A percentile compares a stretch with the other conserved stretches of the same genome.
phyloP scores from a whole-genome alignment of 2,888 invertebrate genomes.

The Thera obeliscata region DNA sequence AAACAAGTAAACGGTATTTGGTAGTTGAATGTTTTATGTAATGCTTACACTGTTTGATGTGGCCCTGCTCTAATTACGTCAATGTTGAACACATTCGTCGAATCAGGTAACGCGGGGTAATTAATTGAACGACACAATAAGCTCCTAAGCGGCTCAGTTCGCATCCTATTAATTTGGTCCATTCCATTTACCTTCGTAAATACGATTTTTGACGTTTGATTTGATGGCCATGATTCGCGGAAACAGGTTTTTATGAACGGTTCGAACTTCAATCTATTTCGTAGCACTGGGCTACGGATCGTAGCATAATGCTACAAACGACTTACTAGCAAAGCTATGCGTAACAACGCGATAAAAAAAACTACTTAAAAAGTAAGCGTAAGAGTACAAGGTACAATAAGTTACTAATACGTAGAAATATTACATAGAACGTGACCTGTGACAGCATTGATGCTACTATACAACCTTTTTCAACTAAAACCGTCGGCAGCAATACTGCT shows the following conservation, averaged over 20 bases:
- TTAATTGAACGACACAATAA: constrained; percentile 20
- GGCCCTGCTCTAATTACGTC: constrained; percentile 16
- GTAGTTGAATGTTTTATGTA: not conserved
- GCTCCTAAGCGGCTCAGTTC: constrained; percentile 17
- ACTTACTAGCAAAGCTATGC: too few species aligned
- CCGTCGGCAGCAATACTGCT: too few species aligned
- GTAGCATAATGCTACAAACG: too few species aligned
- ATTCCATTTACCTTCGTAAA: not conserved
- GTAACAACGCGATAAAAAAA: too few species aligned
- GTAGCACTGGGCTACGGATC: too few species aligned
- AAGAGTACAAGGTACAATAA: too few species aligned
- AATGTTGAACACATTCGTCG: constrained; percentile 20
- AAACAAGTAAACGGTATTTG: constrained; percentile 2
- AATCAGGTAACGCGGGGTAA: constrained; percentile 16
- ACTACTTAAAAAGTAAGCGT: too few species aligned
- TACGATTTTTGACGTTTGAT: not conserved
- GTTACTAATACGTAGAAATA: too few species aligned
- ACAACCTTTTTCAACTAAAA: too few species aligned
- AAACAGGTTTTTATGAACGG: not conserved
- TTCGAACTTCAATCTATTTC: too few species aligned
- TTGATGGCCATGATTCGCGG: not conserved
- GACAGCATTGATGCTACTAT: too few species aligned
- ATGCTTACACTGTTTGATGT: not conserved
- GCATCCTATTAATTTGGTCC: constrained; percentile 9
- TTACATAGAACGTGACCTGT: too few species aligned